Evolutionary conservation across 2,888 invertebrate genomes (phyloP).

Genomic region (Lithodes maja): DNA sequence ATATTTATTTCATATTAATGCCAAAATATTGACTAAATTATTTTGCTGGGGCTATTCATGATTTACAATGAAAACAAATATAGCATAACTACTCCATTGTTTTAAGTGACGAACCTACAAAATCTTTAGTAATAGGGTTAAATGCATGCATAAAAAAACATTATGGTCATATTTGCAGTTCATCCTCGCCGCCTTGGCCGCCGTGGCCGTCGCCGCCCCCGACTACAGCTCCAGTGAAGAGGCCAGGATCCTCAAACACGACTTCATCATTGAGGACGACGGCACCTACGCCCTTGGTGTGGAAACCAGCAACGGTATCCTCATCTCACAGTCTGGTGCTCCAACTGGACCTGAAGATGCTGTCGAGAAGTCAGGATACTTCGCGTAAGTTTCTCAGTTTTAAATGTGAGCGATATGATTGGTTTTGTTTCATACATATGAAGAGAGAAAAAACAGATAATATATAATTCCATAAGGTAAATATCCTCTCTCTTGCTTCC

Average conservation of each 20-base stretch:
- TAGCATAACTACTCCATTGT: no score
- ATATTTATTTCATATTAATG: no score
- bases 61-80: no score
- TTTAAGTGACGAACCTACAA: no score
- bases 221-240: slow-evolving; percentile 26
- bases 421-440: no score
- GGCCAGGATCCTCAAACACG: slow-evolving; percentile 43
- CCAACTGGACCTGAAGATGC: slow-evolving; percentile 19
- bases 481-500: neutral
- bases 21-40: no score
- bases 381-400: neutral
- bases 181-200: slow-evolving; percentile 39
- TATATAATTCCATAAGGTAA: neutral
- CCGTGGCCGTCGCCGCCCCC: slow-evolving; percentile 55
- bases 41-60: no score
- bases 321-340: slow-evolving; percentile 18
- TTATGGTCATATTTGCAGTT: neutral
- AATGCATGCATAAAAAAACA: no score
- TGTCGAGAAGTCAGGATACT: neutral
- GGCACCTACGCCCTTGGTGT: slow-evolving; percentile 28
- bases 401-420: no score
- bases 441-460: no score
- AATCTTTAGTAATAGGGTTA: no score
- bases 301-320: slow-evolving; percentile 41
- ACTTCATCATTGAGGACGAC: slow-evolving; percentile 16